Evolutionary conservation across 2,888 invertebrate species (phyloP).

Genomic region (Teleogryllus oceanicus): DNA sequence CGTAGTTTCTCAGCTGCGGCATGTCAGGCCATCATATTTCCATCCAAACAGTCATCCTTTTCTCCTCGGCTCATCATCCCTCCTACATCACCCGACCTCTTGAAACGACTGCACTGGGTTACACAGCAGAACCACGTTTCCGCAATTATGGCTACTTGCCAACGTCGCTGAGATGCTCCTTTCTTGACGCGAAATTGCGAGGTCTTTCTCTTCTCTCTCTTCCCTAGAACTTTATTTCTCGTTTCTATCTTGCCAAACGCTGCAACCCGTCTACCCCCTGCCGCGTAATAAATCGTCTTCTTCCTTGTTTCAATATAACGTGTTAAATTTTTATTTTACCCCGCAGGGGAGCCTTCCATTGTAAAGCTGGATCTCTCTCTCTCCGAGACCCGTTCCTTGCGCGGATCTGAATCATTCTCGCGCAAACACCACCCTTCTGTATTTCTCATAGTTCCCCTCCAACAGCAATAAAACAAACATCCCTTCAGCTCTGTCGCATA

Average conservation of each 20-base stretch:
- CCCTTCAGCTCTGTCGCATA: neutral
- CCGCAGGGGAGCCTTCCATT: neutral
- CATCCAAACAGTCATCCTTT: too few species aligned
- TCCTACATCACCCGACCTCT: too few species aligned
- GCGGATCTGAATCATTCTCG: neutral
- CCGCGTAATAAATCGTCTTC: neutral
- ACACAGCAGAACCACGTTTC: neutral
- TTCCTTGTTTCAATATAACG: neutral
- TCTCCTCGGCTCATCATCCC: too few species aligned
- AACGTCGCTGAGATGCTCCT: neutral
- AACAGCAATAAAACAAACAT: neutral
- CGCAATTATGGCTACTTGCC: conserved; percentile 7
- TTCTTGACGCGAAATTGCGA: neutral
- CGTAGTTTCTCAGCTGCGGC: too few species aligned
- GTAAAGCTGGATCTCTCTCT: too few species aligned
- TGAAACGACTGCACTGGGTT: neutral
- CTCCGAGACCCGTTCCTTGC: neutral
- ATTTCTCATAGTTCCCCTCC: neutral
- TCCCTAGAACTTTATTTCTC: neutral
- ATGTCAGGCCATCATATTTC: too few species aligned
- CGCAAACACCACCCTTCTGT: neutral
- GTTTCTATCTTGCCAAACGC: neutral
- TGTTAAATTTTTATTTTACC: neutral
- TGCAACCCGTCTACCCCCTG: neutral
- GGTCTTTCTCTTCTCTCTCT: neutral